Base-by-base conservation (phyloP, 2,797 vertebrate species). In the Phalloptychus januarius region DNA sequence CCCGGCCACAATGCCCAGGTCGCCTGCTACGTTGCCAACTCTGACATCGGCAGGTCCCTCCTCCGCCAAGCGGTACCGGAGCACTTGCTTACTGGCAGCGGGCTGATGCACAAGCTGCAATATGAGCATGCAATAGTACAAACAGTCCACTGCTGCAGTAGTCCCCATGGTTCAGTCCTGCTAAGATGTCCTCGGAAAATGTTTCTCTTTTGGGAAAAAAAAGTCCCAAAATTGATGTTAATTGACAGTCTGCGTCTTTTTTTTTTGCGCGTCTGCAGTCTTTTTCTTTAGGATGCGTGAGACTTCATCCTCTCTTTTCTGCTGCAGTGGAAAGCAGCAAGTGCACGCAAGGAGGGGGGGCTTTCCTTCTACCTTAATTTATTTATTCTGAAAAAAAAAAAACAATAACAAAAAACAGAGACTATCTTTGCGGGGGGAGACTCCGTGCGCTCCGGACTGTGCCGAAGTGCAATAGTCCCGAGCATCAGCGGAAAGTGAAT, bases 31-130 rank as follows among this genome's bases (percentile, higher is more conserved):
- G 90, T 99, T 99, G 44, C 98, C 98, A 50, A 99, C 97, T 86
- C 97, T 95, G 87, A 98, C 96, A 88, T 99, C 98, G 71, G 98
- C 96, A 3, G 98, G 97, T 92, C 98, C 98, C 92, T 98, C 98
- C 94, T 98, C 98, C 0, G 97, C 96, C 91, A 99, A 79, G 38
- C 98, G 97, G 95, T 99, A 99, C 45, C 97, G 96, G 82, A 99
- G 96, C 87, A 98, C 97, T 89, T 99, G 97, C 95, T 99, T 99
- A 16, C 67, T 45, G 83, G 97, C 97, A 61, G 96, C 95, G 44
- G 97, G 97, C 92, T 96, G 96, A 93, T 95, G 96, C 92, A 98
- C 94, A 83, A 97, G 95, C 94, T 97, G 96, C 95, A 96, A 91
- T 92, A 97, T 91, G 77, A 97, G 91, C 79, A 97, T 89, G 91